Evolutionary conservation across 2,888 invertebrate species (phyloP).

Genomic region (Noctua comes): DNA sequence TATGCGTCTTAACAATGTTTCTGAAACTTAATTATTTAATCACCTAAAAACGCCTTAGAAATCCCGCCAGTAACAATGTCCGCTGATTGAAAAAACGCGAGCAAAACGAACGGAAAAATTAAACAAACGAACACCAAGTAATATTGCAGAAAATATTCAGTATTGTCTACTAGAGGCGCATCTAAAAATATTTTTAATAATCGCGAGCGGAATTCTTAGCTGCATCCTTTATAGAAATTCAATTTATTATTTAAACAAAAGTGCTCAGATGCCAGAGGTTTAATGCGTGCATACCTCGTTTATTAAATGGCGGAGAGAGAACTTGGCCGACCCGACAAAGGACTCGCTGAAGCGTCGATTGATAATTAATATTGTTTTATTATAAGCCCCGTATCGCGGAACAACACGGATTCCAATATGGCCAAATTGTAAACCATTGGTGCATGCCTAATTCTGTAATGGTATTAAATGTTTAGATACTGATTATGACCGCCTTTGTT

Average conservation of each 20-base stretch:
- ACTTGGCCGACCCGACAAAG: slow-evolving; percentile 55
- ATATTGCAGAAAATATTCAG: slow-evolving; percentile 37
- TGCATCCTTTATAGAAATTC: slow-evolving; percentile 80
- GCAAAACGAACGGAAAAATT: slow-evolving; percentile 13
- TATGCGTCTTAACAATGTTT: slow-evolving; percentile 26
- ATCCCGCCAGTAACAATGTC: not conserved
- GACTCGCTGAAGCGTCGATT: slow-evolving; percentile 66
- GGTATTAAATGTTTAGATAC: slow-evolving; percentile 80
- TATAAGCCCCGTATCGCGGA: slow-evolving; percentile 84
- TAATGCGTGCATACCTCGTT: slow-evolving; percentile 85
- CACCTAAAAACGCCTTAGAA: not conserved
- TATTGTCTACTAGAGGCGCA: slow-evolving; percentile 2
- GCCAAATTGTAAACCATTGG: slow-evolving; percentile 76
- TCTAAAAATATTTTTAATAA: slow-evolving; percentile 71
- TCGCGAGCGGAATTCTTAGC: slow-evolving; percentile 73
- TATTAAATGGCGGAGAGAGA: slow-evolving; percentile 76
- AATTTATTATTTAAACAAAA: slow-evolving; percentile 87
- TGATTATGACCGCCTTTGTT: slow-evolving; percentile 73
- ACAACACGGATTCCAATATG: slow-evolving; percentile 66
- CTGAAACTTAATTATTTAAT: slow-evolving; percentile 15
- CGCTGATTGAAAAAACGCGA: not conserved
- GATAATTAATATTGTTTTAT: slow-evolving; percentile 88
- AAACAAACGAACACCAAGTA: slow-evolving; percentile 28
- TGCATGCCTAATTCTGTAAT: slow-evolving; percentile 80
- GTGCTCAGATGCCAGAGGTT: slow-evolving; percentile 81